These are phyloP conservation scores for Fragum fragum DNA, from an alignment of 2,888 invertebrate species.

Conservation along the genomic window DNA sequence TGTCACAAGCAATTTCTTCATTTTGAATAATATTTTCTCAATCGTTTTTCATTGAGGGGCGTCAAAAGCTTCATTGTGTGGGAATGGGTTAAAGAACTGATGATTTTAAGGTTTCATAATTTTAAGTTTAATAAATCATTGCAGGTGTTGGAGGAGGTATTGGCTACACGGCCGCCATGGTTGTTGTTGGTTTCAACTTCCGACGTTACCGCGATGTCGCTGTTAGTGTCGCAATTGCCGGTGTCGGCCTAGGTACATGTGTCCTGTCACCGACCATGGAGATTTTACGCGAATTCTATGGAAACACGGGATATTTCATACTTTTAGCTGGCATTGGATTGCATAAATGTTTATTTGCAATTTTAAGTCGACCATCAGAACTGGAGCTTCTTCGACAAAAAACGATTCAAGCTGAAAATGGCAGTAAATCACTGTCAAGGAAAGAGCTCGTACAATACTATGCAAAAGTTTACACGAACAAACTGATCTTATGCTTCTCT, in stretches of 20 bases:
- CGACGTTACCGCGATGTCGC: constrained; percentile 63
- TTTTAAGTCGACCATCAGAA: constrained; percentile 64
- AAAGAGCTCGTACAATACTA: constrained; percentile 45
- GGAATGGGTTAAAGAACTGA: no score
- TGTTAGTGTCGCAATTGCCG: constrained; percentile 66
- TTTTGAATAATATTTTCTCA: no score
- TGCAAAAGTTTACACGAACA: constrained; percentile 64
- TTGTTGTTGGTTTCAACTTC: constrained; percentile 73
- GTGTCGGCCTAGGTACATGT: constrained; percentile 68
- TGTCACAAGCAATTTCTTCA: no score
- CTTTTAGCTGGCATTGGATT: constrained; percentile 67
- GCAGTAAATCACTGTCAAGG: constrained; percentile 34
- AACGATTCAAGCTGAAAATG: constrained; percentile 37
- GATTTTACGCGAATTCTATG: constrained; percentile 57
- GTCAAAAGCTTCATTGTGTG: no score
- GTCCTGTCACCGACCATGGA: constrained; percentile 67
- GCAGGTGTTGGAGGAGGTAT: constrained; percentile 69
- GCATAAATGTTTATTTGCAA: constrained; percentile 67
- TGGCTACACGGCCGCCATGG: constrained; percentile 66
- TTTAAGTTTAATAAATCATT: no score
- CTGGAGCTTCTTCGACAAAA: constrained; percentile 61
- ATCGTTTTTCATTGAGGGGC: no score
- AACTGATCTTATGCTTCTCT: constrained; percentile 60
- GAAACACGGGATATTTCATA: constrained; percentile 65
- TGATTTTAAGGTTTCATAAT: no score